Evolutionary conservation across 2,113 vertebrate species (phyloP).

Genomic region (Pelmatolapia mariae): DNA sequence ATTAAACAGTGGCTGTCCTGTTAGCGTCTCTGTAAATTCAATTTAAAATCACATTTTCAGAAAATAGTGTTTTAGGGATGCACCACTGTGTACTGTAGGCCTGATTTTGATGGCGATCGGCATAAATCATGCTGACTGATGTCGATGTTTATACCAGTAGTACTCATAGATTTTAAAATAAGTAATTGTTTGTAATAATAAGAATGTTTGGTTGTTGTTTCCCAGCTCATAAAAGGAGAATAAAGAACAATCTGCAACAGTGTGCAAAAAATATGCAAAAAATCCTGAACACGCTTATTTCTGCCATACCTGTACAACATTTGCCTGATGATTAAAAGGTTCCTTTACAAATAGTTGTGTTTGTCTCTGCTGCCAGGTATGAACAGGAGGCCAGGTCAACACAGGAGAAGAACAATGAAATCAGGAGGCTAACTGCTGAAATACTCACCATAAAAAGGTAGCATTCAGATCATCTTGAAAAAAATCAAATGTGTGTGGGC

Average conservation of each 20-base stretch:
- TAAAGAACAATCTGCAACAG: neutral
- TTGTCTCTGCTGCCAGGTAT: slow-evolving; percentile 65
- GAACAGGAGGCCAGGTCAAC: slow-evolving; percentile 80
- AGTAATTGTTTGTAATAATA: neutral
- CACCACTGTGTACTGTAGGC: neutral
- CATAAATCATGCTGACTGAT: neutral
- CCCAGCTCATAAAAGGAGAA: neutral
- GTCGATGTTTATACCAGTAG: neutral
- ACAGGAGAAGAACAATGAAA: slow-evolving; percentile 75
- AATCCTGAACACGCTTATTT: neutral
- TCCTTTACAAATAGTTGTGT: neutral
- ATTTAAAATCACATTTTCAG: neutral
- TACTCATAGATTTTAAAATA: neutral
- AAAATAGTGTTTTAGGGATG: neutral
- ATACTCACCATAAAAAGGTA: slow-evolving; percentile 81
- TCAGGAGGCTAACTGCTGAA: slow-evolving; percentile 74
- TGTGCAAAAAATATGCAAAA: neutral
- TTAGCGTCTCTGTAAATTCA: neutral
- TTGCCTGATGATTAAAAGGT: neutral
- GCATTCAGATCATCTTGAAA: neutral
- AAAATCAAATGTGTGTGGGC: neutral
- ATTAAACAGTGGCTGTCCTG: neutral
- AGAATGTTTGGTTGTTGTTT: neutral
- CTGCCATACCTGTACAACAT: neutral
- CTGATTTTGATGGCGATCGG: neutral